Conservation (phyloP, 2,797 vertebrate species). For the Gallinago nigripennis region DNA sequence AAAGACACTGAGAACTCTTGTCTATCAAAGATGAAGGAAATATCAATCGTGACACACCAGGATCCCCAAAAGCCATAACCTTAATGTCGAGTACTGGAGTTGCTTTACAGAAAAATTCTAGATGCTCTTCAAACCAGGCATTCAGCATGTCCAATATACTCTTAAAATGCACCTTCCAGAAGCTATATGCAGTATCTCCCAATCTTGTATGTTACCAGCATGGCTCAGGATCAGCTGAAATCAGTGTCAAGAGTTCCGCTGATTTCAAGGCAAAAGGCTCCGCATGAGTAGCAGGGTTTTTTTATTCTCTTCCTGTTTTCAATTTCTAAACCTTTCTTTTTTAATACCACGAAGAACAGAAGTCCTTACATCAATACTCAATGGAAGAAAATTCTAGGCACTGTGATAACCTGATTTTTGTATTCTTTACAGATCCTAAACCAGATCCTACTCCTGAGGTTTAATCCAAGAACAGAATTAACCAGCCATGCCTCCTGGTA, state of each 20-base stretch:
- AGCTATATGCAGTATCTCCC: neutral
- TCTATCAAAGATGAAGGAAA: neutral
- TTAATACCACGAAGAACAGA: neutral
- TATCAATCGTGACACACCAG: neutral
- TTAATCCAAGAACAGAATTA: neutral
- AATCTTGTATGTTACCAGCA: neutral
- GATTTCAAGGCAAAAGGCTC: neutral
- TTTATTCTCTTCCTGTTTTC: neutral
- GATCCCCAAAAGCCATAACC: neutral
- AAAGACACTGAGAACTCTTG: neutral
- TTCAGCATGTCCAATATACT: neutral
- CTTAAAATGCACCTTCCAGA: neutral
- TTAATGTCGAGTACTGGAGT: neutral
- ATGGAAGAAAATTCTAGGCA: neutral
- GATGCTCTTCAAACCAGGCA: neutral
- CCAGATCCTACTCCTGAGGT: neutral
- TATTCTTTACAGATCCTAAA: neutral
- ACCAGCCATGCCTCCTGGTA: neutral
- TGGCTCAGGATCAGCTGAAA: neutral
- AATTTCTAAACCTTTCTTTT: neutral
- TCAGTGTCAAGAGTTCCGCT: neutral
- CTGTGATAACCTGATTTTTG: neutral
- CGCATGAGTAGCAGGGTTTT: neutral
- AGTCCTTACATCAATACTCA: neutral
- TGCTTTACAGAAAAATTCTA: neutral